A percentile compares a stretch with the other conserved stretches of the same genome.
phyloP scores from a whole-genome alignment of 2,113 vertebrate species.

The Myanophis thanlyinensis region DNA sequence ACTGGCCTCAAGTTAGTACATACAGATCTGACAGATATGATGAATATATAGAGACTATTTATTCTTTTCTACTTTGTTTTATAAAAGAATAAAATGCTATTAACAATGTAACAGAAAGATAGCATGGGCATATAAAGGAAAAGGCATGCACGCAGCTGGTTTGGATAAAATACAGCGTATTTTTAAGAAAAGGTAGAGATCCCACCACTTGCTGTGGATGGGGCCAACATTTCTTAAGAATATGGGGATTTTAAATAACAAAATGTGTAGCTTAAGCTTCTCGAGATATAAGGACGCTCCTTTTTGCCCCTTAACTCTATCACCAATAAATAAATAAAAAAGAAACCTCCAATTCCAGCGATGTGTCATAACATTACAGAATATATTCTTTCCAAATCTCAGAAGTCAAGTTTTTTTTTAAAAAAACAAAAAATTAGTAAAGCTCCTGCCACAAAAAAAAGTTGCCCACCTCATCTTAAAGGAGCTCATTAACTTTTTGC shows the following conservation, averaged over 20 bases:
- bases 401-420: not conserved
- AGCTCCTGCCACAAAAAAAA: not conserved
- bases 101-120: not conserved
- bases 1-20: not conserved
- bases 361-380: not conserved
- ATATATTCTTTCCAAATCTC: not conserved
- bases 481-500: not conserved
- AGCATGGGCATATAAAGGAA: not conserved
- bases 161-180: not conserved
- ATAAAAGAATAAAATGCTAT: not conserved
- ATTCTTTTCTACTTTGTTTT: not conserved
- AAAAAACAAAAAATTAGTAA: not conserved
- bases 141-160: not conserved
- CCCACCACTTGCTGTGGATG: not conserved
- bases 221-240: not conserved
- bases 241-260: not conserved
- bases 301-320: not conserved
- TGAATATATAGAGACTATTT: not conserved
- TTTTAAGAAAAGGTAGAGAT: not conserved
- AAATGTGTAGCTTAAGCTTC: not conserved
- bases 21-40: not conserved
- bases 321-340: not conserved
- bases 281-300: not conserved
- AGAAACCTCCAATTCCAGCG: not conserved
- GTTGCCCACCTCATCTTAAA: not conserved